Evolutionary conservation across 1,140 invertebrate species (phyloP), one percentile per base, ranked within the genome.

Genomic region (Stegodyphus mimosarum): DNA sequence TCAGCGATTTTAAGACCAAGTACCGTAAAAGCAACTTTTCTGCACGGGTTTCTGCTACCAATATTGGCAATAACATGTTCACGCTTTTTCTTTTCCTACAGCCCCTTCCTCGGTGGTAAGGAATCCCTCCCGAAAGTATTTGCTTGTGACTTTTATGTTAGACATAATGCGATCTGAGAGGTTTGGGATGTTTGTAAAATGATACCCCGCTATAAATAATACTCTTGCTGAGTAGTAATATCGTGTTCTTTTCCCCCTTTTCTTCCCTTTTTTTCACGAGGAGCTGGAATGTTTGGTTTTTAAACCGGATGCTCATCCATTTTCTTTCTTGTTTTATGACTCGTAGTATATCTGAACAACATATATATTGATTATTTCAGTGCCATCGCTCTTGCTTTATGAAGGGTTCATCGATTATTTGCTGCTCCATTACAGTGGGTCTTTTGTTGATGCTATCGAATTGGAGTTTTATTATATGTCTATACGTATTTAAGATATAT

Each of bases 1-100:
- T 70, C 69, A 74, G 70, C 70, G 53, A 74, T 74, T 83, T 83
- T 74, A 53, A 81, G 70, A 33, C 52, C 69, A 81, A 81, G 60
- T 83, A 49, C 80, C 80, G 80, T 83, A 53, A 83, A 83, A 83
- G 53, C 60, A 53, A n/a, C 33, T 74, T 74, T 74, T 53, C 55
- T 55, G 17, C 6, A 51, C 72, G 11, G 6, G 15, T 53, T 74
- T n/a, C 11, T 71, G 7, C 33, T 5, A 13, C 9, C 55, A 60
- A 60, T 60, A 60, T 60, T 60, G 55, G 55, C 9, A 9, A 60
- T 60, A 60, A 60, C 55, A 11, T 60, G 55, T 15, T 60, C 33
- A 33, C 33, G 33, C 33, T 33, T 33, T 33, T 33, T 33, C 33
- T 33, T 33, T 33, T 3, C 33, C 33, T 33, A 33, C 33, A 33